A percentile compares a stretch with the other conserved stretches of the same genome.
phyloP scores from a whole-genome alignment of 2,113 vertebrate species.

The Sciurus niger region DNA sequence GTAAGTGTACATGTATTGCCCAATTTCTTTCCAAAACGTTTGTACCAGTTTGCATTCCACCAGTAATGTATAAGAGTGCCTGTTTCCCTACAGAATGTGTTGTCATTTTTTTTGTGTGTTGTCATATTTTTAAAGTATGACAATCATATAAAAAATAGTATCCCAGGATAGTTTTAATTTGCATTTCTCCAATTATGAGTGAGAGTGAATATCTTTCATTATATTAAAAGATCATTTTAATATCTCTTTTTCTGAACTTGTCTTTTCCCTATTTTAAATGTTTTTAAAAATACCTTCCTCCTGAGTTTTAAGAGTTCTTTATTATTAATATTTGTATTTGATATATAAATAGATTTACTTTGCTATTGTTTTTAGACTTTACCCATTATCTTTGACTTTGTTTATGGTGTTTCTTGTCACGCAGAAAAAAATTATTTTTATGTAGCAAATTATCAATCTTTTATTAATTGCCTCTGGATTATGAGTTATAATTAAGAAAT shows the following conservation, averaged over 20 bases:
- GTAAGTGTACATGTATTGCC: not conserved
- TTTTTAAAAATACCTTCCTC: not conserved
- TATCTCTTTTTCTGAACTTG: not conserved
- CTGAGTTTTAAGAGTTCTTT: not conserved
- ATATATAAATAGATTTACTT: not conserved
- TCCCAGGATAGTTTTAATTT: not conserved
- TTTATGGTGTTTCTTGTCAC: not conserved
- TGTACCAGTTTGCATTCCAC: not conserved
- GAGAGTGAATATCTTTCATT: not conserved
- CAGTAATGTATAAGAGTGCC: not conserved
- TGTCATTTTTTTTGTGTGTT: not conserved
- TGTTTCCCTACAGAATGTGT: not conserved
- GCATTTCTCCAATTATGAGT: conserved; percentile 5
- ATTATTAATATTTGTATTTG: conserved; percentile 29
- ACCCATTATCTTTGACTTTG: conserved; percentile 3
- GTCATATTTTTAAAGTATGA: not conserved
- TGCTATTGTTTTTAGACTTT: not conserved
- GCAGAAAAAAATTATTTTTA: not conserved
- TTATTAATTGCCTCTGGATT: not conserved
- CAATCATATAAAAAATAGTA: not conserved
- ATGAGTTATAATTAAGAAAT: conserved; percentile 8
- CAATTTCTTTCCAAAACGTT: conserved; percentile 3
- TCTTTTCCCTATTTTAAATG: not conserved
- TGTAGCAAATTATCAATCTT: not conserved
- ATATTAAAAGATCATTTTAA: not conserved